Base-by-base conservation (phyloP, 2,113 vertebrate species). In the Centropus bengalensis region DNA sequence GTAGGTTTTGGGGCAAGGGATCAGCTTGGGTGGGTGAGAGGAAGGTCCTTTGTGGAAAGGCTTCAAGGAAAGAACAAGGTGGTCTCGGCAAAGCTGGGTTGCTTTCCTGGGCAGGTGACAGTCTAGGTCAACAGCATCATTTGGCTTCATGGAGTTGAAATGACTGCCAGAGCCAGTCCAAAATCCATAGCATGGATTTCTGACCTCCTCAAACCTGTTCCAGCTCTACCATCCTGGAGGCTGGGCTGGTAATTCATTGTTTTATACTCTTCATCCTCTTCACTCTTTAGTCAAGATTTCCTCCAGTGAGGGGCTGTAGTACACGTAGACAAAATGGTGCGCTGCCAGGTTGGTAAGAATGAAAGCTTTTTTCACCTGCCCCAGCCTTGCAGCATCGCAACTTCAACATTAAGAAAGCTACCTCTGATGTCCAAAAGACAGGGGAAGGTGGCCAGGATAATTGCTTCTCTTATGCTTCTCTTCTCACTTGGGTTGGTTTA, bases 141-240 rank as follows among this genome's bases (percentile, higher is more conserved):
- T 86, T 56, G 45, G 51, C 45, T 51, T 64, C 1, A 0, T 30
- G 60, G 24, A 87, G 27, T 16, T 38, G 40, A 66, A 83, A 40
- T 0, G 2, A 28, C 56, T 84, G 63, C 40, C 40, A 67, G 58
- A 52, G 28, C 63, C 28, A 1, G 49, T 45, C 32, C 69, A 84
- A 67, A 88, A 71, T 21, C 28, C 32, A 33, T 32, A 27, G 49
- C 0, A 0, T 64, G 38, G 12, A 68, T 85, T 74, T 58, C 27
- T 64, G 54, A 78, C 60, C 27, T 88, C 36, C 64, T 90, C 54
- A 73, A 54, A 38, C 24, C 66, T 66, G 33, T 26, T 59, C 78
- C 1, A 0, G 38, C 49, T 44, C 7, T 0, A 0, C n/a, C 19
- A 40, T 62, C 32, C 36, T 32, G 51, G 21, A 1, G 1, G 30